A percentile compares a stretch with the other conserved stretches of the same genome.
These are phyloP conservation scores for Sebastes goodei DNA, from an alignment of 2,797 vertebrate species.

Conservation along the genomic window DNA sequence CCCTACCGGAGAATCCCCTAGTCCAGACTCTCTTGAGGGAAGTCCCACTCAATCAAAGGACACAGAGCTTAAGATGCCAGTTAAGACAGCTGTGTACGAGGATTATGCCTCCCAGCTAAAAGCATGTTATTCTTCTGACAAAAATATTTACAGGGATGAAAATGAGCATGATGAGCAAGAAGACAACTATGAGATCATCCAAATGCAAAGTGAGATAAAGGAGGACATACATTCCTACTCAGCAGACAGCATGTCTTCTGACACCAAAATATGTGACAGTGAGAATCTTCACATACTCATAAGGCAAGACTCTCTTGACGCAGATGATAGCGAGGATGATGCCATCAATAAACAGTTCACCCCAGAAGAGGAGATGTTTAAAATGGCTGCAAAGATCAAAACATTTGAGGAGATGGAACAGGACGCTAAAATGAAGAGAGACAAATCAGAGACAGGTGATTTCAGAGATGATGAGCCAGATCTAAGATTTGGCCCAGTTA, in stretches of 20 bases:
- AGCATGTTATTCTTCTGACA: conserved; percentile 63
- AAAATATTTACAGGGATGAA: conserved; percentile 63
- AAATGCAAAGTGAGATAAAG: conserved; percentile 85
- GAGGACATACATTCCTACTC: conserved; percentile 74
- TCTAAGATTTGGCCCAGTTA: conserved; percentile 70
- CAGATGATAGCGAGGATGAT: conserved; percentile 47
- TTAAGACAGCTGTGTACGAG: conserved; percentile 68
- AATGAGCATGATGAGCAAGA: conserved; percentile 78
- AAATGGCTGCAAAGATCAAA: conserved; percentile 97
- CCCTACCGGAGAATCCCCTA: conserved; percentile 91
- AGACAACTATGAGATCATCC: conserved; percentile 76
- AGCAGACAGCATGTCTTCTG: conserved; percentile 83
- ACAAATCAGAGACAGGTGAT: conserved; percentile 36
- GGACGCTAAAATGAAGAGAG: conserved; percentile 87
- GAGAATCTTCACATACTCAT: conserved; percentile 36
- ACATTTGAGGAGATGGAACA: conserved; percentile 96
- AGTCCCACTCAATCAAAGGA: conserved; percentile 87
- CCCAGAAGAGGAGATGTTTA: conserved; percentile 97
- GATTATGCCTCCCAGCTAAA: conserved; percentile 74
- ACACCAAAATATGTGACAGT: conserved; percentile 68
- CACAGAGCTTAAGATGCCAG: conserved; percentile 44
- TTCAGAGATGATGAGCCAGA: conserved; percentile 9
- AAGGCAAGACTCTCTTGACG: conserved; percentile 33
- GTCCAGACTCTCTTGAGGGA: conserved; percentile 92
- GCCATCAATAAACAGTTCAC: conserved; percentile 85